Evolutionary conservation across 2,797 vertebrate species (phyloP).

Genomic region (Gallirallus australis): DNA sequence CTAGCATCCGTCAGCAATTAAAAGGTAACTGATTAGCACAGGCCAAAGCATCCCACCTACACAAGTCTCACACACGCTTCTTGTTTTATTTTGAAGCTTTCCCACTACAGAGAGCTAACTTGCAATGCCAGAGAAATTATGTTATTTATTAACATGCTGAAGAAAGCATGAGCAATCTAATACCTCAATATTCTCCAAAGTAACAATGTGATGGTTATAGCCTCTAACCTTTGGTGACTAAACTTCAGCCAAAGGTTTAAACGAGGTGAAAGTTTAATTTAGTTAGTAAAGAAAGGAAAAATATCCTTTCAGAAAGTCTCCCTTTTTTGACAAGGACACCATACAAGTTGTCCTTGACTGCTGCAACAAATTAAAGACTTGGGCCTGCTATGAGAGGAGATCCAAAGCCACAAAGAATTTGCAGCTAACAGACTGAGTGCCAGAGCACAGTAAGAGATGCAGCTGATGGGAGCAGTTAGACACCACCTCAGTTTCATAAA

Average conservation of each 20-base stretch:
- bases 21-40: background rate
- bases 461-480: background rate
- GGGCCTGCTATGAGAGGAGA: background rate
- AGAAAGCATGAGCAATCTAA: background rate
- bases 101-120: background rate
- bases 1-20: background rate
- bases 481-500: background rate
- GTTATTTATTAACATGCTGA: background rate
- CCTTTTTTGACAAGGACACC: background rate
- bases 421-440: background rate
- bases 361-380: background rate
- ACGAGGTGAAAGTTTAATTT: background rate
- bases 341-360: background rate
- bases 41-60: background rate
- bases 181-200: background rate
- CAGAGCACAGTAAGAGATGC: background rate
- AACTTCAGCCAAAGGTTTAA: background rate
- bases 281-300: background rate
- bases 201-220: rapidly evolving
- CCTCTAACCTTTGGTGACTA: background rate
- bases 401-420: background rate
- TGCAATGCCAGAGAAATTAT: background rate
- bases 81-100: background rate
- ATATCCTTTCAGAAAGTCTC: background rate
- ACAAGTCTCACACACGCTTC: background rate